Percentiles rank a stretch among this genome's conserved stretches.
Evolutionary conservation across 2,888 invertebrate genomes (phyloP).

Genomic region (Cerceris rybyensis): DNA sequence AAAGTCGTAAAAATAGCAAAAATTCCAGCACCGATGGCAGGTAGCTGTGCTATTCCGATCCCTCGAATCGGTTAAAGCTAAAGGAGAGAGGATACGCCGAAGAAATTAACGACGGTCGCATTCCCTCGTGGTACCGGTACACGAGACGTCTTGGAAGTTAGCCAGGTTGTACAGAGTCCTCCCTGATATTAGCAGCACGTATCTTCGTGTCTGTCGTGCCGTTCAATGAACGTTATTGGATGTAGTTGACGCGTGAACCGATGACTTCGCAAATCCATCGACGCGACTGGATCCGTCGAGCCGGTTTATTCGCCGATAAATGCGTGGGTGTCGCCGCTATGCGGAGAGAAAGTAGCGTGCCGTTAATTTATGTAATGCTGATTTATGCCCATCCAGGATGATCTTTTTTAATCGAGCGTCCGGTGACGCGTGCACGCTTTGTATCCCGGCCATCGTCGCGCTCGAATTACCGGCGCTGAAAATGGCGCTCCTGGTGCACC

Average conservation of each 20-base stretch:
- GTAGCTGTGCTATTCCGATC: too few relatives aligned
- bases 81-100: background rate
- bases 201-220: background rate
- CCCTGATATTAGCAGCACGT: slow-evolving; percentile 6
- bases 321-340: slow-evolving; percentile 70
- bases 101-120: background rate
- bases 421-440: slow-evolving; percentile 50
- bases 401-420: slow-evolving; percentile 61
- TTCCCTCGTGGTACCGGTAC: background rate
- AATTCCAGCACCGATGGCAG: too few relatives aligned
- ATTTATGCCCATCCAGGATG: slow-evolving; percentile 69
- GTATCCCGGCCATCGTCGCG: slow-evolving; percentile 51
- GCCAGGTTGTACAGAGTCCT: slow-evolving; percentile 19
- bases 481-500: background rate
- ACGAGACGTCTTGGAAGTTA: slow-evolving; percentile 6
- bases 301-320: slow-evolving; percentile 38
- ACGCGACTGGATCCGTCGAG: slow-evolving; percentile 27
- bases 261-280: slow-evolving; percentile 51
- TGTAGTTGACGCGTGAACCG: slow-evolving; percentile 42
- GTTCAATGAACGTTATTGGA: slow-evolving; percentile 9
- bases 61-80: too few relatives aligned
- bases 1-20: too few relatives aligned
- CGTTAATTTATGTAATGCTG: slow-evolving; percentile 76
- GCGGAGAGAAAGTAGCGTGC: slow-evolving; percentile 70
- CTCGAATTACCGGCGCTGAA: slow-evolving; percentile 48